These are phyloP conservation scores for Fringilla coelebs DNA, from an alignment of 2,797 vertebrate species.

Conservation along the genomic window DNA sequence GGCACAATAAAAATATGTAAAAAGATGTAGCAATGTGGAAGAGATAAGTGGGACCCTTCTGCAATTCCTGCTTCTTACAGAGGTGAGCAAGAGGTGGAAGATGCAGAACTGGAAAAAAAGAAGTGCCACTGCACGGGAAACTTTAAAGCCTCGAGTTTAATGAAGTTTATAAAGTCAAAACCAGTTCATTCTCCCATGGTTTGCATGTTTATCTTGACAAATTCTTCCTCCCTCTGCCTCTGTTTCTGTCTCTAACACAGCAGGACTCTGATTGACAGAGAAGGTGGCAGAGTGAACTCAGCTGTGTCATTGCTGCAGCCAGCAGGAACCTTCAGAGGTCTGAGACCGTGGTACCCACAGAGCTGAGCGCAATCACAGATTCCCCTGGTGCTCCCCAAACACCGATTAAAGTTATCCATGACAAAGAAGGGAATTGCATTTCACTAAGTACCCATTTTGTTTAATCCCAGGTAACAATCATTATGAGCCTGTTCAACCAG, in stretches of 20 bases:
- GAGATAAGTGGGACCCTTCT: background rate
- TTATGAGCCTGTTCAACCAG: background rate
- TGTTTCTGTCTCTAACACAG: background rate
- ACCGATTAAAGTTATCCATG: background rate
- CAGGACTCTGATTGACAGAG: background rate
- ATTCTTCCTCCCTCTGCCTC: background rate
- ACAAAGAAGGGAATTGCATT: conserved; percentile 17
- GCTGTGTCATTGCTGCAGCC: background rate
- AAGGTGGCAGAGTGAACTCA: background rate
- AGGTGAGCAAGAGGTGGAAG: background rate
- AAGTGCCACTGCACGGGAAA: rapidly evolving
- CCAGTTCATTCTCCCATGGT: background rate
- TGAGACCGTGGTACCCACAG: background rate
- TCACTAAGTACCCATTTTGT: conserved; percentile 7
- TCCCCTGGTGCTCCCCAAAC: background rate
- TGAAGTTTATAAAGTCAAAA: background rate
- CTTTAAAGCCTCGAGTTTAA: background rate
- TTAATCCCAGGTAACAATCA: conserved; percentile 17
- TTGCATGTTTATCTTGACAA: background rate
- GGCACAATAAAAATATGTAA: background rate
- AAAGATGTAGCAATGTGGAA: background rate
- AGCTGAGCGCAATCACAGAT: background rate
- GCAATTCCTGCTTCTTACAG: background rate
- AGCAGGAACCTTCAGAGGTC: rapidly evolving
- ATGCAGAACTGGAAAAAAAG: background rate